Evolutionary conservation across 2,797 vertebrate genomes (phyloP), one percentile per base, ranked within the genome.

Genomic region (Mycteria americana): DNA sequence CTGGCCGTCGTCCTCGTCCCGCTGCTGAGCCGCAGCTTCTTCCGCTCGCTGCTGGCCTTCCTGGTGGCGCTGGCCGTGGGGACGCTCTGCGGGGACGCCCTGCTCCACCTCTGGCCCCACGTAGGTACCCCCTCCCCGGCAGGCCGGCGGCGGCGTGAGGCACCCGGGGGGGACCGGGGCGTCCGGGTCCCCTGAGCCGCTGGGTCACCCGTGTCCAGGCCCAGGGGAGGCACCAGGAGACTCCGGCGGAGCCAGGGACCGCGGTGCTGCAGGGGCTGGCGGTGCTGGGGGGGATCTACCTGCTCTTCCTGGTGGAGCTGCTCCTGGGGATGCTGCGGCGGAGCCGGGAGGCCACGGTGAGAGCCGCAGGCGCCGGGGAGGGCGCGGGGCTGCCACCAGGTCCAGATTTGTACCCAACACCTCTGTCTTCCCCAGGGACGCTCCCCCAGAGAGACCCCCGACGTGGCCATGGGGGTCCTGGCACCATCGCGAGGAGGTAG

Each of bases 81-180:
- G 73, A 99, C 98, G 0, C 98, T 99, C 23, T 98, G 98, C 45
- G 98, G 98, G 83, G 99, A 99, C 8, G 98, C 98, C 1, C 94
- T 99, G 91, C 97, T 99, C 7, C 99, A 99, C 96, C 98, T 99
- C 69, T 96, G 98, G 91, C 99, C 98, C 4, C 99, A 99, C 24
- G 99, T 99, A 97, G 15, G 98, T 98, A 85, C 31, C 78, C 13
- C 64, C 12, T 1, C 21, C 30, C 33, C 2, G 1, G 6, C 0
- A 23, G 28, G 27, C 18, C 0, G 5, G 16, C 7, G 59, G 46
- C 8, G 48, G 46, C 31, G 12, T 1, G 1, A 8, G 24, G 45
- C 24, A 18, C 24, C 21, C 11, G 3, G 33, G 37, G 27, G 43
- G 17, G 18, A 12, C 33, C 1, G 11, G 31, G 43, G 33, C 1